Evolutionary conservation across 2,888 invertebrate species (phyloP), one percentile per base, ranked within the genome.

Genomic region (Candidula unifasciata): DNA sequence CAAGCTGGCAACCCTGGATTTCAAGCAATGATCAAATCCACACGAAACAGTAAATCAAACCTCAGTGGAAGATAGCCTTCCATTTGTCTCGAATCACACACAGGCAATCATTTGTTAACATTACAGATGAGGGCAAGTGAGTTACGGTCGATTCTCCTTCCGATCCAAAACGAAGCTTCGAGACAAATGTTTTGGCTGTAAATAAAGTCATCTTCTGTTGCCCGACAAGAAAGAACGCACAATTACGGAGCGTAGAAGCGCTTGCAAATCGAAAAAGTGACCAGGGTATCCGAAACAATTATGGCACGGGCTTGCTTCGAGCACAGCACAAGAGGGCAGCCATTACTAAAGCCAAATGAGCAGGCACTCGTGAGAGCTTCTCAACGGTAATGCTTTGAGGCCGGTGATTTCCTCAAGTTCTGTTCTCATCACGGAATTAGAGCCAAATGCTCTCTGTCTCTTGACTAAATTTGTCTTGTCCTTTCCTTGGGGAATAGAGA

Each of bases 141-240:
- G 77, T 30, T 74, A 73, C 64, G 74, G 30, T 69, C 60, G 74
- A 82, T 82, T 73, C 74, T 27, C 74, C 3, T 35, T 71, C 24
- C 57, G 24, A 30, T 69, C 44, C 74, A 82, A 71, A 71, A 78
- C 35, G 71, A 79, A 83, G 60, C 79, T 71, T 85, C 85, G 83
- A 74, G 86, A 85, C 87, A 88, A 88, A 88, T 88, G 87, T 88
- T 88, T 86, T 88, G 83, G 88, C 82, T 84, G 80, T 86, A 87
- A 87, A 87, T 86, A 88, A 87, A 86, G 86, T 83, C 82, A 88
- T 88, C 74, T 27, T 64, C 37, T 18, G 76, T 37, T 27, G 37
- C 66, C 66, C 30, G 57, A 52, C 52, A 76, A 33, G 66, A 27
- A 30, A 52, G 80, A 80, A 68, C 21, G 80, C 68, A 73, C 84